Conservation (phyloP, 2,888 invertebrate genomes). For the Megamerina dolium region DNA sequence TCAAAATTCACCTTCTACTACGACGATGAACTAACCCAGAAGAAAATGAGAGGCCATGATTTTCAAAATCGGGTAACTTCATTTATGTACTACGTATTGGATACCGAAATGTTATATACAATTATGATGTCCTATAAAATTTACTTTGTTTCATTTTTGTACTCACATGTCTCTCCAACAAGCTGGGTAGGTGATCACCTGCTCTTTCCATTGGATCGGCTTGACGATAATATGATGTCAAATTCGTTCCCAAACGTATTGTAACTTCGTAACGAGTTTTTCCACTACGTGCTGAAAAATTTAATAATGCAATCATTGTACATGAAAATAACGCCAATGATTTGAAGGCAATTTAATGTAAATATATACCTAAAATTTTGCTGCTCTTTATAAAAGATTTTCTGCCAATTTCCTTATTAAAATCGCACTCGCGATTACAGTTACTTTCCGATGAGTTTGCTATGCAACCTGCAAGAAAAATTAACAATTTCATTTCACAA, state of each 20-base stretch:
- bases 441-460: constrained; percentile 34
- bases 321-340: not conserved
- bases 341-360: not conserved
- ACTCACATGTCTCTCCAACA: constrained; percentile 48
- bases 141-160: too few species aligned
- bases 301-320: not conserved
- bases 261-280: constrained; percentile 48
- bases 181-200: constrained; percentile 36
- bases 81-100: too few species aligned
- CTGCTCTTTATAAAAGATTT: constrained; percentile 25
- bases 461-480: constrained; percentile 34
- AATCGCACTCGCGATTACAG: constrained; percentile 43
- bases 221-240: constrained; percentile 43
- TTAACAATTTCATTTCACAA: too few species aligned
- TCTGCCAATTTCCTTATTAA: constrained; percentile 25
- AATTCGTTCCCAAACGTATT: constrained; percentile 46
- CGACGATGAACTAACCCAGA: too few species aligned
- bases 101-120: too few species aligned
- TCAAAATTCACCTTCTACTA: too few species aligned
- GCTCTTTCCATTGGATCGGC: constrained; percentile 29
- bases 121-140: too few species aligned
- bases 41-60: too few species aligned
- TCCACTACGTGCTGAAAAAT: constrained; percentile 37
- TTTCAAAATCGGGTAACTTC: too few species aligned
- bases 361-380: constrained; percentile 23